Evolutionary conservation across 1,140 invertebrate species (phyloP).

Genomic region (Drosophila orosa): DNA sequence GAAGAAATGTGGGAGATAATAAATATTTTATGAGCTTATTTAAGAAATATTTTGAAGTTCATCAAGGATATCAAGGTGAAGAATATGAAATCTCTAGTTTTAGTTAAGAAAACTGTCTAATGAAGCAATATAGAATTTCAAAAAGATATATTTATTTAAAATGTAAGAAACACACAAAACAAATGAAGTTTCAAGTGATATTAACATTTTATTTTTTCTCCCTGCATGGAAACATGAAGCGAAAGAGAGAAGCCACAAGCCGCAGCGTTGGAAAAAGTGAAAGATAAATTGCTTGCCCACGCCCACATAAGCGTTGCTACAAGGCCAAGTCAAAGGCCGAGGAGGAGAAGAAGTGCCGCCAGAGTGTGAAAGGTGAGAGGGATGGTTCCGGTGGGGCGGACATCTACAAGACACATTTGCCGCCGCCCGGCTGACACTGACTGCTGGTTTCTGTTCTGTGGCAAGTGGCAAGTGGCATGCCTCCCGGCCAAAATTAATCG

Average conservation of each 20-base stretch:
- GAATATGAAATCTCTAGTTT: neutral
- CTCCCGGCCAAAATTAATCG: constrained; percentile 61
- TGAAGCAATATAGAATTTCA: neutral
- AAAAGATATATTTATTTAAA: neutral
- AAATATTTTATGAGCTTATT: neutral
- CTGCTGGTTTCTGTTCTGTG: constrained; percentile 10
- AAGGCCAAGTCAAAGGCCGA: constrained; percentile 27
- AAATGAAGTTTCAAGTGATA: neutral
- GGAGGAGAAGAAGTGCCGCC: no score
- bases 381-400: constrained; percentile 5
- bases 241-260: constrained; percentile 36
- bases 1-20: neutral
- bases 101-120: neutral
- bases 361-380: neutral
- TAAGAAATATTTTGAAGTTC: neutral
- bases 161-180: neutral
- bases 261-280: constrained; percentile 51
- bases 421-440: constrained; percentile 36
- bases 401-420: constrained; percentile 43
- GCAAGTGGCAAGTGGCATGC: constrained; percentile 16
- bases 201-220: constrained; percentile 1
- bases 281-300: constrained; percentile 69
- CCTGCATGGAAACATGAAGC: neutral
- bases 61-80: neutral
- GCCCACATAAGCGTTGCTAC: constrained; percentile 37